A percentile compares a stretch with the other conserved stretches of the same genome.
Evolutionary conservation across 1,140 invertebrate species (phyloP).

Genomic region (Trichonephila clavipes): DNA sequence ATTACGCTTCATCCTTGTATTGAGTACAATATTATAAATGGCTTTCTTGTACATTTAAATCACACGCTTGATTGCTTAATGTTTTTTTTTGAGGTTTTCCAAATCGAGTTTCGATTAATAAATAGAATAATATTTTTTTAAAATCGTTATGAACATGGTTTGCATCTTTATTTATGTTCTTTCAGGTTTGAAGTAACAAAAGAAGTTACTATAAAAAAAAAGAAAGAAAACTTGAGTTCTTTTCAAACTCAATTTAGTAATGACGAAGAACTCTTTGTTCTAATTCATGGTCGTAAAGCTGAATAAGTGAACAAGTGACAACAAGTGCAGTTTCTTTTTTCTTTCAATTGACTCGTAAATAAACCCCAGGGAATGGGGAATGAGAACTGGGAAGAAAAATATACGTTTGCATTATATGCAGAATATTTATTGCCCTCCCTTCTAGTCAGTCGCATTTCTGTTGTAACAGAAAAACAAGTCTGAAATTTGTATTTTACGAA

Average conservation of each 20-base stretch:
- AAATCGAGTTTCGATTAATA: neutral
- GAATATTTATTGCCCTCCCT: neutral
- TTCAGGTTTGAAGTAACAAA: slow-evolving; percentile 11
- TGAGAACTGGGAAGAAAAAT: neutral
- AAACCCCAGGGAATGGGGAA: neutral
- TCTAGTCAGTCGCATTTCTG: neutral
- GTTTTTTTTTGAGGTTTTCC: neutral
- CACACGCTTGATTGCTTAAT: too few relatives aligned
- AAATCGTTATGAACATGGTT: neutral
- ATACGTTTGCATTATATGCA: neutral
- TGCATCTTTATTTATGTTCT: neutral
- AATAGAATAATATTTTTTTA: neutral
- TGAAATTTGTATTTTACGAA: neutral
- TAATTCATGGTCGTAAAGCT: slow-evolving; percentile 14
- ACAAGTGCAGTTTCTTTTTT: slow-evolving; percentile 18
- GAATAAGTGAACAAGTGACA: neutral
- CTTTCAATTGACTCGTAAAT: neutral
- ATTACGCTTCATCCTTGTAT: too few relatives aligned
- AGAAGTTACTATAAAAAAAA: neutral
- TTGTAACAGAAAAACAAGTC: neutral
- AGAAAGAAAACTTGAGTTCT: neutral
- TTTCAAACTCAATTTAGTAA: neutral
- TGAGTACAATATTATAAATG: too few relatives aligned
- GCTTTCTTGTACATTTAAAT: too few relatives aligned
- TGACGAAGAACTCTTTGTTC: slow-evolving; percentile 40